These are phyloP conservation scores for fruit fly (Drosophila melanogaster) DNA, from an alignment of 1,140 invertebrate genomes.

Conservation along the genomic window Release_6_plus_ISO1_MT NT_033779.5:11132001-11132500, in stretches of 20 bases:
- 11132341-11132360: constrained; percentile 96
- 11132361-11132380: constrained; percentile 93
- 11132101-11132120: constrained; percentile 84
- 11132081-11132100: background rate
- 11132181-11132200: constrained; percentile 92
- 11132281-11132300: constrained; percentile 96
- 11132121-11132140: constrained; percentile 94
- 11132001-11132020: constrained; percentile 95
- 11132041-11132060: constrained; percentile 97
- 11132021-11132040: constrained; percentile 97
- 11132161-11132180: constrained; percentile 90
- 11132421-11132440: background rate
- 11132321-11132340: constrained; percentile 94
- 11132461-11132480: constrained; percentile 91
- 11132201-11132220: constrained; percentile 91
- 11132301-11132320: constrained; percentile 97
- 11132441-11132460: constrained; percentile 91
- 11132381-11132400: background rate
- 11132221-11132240: constrained; percentile 93
- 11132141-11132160: constrained; percentile 94
- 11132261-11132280: constrained; percentile 93
- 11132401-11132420: no score
- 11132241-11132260: constrained; percentile 99
- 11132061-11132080: constrained; percentile 74
- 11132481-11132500: constrained; percentile 93